Conservation (phyloP, 2,113 vertebrate species). For the Pandion haliaetus region DNA sequence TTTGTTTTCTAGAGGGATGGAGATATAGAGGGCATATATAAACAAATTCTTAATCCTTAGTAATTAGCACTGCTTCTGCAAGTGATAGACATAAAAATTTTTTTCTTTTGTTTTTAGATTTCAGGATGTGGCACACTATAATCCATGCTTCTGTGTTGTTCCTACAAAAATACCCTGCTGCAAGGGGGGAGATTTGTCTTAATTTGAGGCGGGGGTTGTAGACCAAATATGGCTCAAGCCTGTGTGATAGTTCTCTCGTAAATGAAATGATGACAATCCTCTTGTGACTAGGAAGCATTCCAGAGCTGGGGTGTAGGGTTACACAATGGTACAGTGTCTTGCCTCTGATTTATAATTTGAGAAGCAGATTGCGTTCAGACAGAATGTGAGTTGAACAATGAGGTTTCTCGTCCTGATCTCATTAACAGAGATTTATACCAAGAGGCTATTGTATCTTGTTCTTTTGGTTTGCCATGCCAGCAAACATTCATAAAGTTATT, state of each 20-base stretch:
- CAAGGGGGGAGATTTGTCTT: background rate
- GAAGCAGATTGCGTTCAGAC: constrained; percentile 61
- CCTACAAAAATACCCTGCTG: background rate
- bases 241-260: constrained; percentile 33
- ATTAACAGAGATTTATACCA: constrained; percentile 69
- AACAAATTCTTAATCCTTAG: background rate
- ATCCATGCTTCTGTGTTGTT: background rate
- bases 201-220: background rate
- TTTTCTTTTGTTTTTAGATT: background rate
- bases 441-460: constrained; percentile 61
- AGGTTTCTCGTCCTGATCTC: constrained; percentile 62
- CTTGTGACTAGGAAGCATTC: constrained; percentile 65
- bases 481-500: constrained; percentile 61
- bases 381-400: constrained; percentile 62
- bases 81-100: background rate
- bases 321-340: constrained; percentile 68
- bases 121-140: background rate
- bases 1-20: background rate
- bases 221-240: constrained; percentile 33
- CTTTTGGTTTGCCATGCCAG: constrained; percentile 48
- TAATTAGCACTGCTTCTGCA: background rate
- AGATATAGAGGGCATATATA: background rate
- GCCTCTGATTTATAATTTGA: constrained; percentile 69
- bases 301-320: constrained; percentile 51
- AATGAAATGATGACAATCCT: constrained; percentile 65